Percentiles rank a stretch among this genome's conserved stretches.
Evolutionary conservation across 2,888 invertebrate genomes (phyloP).

Genomic region (Altica lythri): DNA sequence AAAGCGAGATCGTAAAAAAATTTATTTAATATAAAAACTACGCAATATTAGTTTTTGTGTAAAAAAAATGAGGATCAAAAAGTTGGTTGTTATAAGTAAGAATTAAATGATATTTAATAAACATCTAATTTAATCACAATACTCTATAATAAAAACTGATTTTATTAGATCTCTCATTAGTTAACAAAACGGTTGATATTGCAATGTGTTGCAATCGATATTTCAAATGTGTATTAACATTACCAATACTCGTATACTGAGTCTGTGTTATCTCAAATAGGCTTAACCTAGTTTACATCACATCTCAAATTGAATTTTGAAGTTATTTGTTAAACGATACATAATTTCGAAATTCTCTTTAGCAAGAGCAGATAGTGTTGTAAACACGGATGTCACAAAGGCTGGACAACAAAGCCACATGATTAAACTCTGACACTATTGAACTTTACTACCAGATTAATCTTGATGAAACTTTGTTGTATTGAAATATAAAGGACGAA

Average conservation of each 20-base stretch:
- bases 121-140: too few relatives aligned
- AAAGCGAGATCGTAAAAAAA: not conserved
- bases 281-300: too few relatives aligned
- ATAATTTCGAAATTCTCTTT: conserved; percentile 9
- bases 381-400: conserved; percentile 17
- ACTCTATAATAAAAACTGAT: too few relatives aligned
- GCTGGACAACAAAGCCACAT: conserved; percentile 17
- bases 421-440: conserved; percentile 21
- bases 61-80: too few relatives aligned
- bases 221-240: too few relatives aligned
- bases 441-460: conserved; percentile 20
- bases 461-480: conserved; percentile 12
- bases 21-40: conserved; percentile 2
- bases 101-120: too few relatives aligned
- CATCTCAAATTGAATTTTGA: conserved; percentile 6
- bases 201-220: too few relatives aligned
- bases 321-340: conserved; percentile 1
- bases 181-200: too few relatives aligned
- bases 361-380: conserved; percentile 17
- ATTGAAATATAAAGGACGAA: conserved; percentile 12
- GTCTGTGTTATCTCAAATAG: too few relatives aligned
- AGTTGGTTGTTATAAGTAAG: too few relatives aligned
- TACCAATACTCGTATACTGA: too few relatives aligned
- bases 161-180: too few relatives aligned
- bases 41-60: not conserved